Conservation (phyloP, 2,113 vertebrate genomes). For the Anhinga anhinga region DNA sequence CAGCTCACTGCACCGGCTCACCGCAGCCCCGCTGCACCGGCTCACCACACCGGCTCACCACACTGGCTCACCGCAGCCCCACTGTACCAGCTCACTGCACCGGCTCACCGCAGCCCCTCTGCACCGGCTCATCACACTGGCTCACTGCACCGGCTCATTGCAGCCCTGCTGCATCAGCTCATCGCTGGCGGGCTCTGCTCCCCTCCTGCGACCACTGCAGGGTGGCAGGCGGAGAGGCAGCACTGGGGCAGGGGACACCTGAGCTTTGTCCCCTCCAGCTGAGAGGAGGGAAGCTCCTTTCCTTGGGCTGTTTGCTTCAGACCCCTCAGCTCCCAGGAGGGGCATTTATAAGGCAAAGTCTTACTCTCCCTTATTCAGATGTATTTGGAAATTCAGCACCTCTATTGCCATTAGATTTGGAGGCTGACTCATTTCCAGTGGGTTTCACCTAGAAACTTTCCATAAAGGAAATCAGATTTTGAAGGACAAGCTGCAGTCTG, state of each 20-base stretch:
- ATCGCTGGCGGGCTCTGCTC: neutral
- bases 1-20: too few relatives aligned
- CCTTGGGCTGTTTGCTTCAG: neutral
- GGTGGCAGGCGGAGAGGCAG: neutral
- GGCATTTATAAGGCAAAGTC: neutral
- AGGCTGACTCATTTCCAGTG: constrained; percentile 21
- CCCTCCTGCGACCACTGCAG: rapidly evolving
- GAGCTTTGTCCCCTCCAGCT: neutral
- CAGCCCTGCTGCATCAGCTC: neutral
- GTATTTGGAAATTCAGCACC: neutral
- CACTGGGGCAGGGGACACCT: rapidly evolving
- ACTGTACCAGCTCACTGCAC: neutral
- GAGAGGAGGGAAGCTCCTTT: neutral
- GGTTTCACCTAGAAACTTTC: constrained; percentile 22
- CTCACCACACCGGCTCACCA: too few relatives aligned
- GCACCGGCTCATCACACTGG: too few relatives aligned
- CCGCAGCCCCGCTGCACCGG: too few relatives aligned
- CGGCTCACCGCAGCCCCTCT: neutral
- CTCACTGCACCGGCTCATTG: neutral
- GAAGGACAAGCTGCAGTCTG: neutral
- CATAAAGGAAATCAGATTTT: constrained; percentile 8
- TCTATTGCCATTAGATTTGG: neutral
- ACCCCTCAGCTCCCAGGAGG: neutral
- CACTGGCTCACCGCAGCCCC: too few relatives aligned
- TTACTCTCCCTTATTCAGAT: neutral